Conservation (phyloP, 2,797 vertebrate genomes). For the Poeciliopsis infans region DNA sequence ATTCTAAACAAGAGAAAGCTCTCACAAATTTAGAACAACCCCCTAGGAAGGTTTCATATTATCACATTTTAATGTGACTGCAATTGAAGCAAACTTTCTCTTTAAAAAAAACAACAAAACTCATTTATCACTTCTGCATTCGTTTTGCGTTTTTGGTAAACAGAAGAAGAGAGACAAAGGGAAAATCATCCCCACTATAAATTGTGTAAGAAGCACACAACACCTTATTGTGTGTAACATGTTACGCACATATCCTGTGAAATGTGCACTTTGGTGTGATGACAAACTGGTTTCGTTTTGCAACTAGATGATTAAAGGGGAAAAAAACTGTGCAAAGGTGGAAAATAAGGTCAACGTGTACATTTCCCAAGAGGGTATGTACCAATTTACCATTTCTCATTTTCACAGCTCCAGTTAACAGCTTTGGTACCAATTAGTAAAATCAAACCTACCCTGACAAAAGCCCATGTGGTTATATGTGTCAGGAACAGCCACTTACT, state of each 20-base stretch:
- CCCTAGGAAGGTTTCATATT: neutral
- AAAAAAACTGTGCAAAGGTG: constrained; percentile 66
- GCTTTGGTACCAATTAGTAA: constrained; percentile 80
- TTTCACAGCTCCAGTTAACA: constrained; percentile 79
- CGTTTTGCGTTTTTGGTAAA: neutral
- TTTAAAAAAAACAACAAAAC: neutral
- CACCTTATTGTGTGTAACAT: neutral
- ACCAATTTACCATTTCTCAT: constrained; percentile 65
- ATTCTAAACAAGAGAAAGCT: constrained; percentile 9
- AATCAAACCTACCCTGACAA: constrained; percentile 72
- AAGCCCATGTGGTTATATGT: constrained; percentile 70
- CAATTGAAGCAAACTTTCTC: neutral
- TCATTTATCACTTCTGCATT: neutral
- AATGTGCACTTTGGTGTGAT: constrained; percentile 43
- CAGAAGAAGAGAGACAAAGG: neutral
- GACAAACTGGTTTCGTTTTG: constrained; percentile 43
- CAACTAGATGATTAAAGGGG: constrained; percentile 31
- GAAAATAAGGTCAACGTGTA: constrained; percentile 71
- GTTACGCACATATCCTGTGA: constrained; percentile 18
- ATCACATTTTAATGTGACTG: constrained; percentile 1
- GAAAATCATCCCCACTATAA: neutral
- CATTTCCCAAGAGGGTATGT: constrained; percentile 67
- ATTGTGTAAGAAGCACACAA: neutral
- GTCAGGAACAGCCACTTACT: constrained; percentile 57
- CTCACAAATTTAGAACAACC: constrained; percentile 7